Percentiles rank a stretch among this genome's conserved stretches.
phyloP scores from a whole-genome alignment of 2,888 invertebrate species.

The Nasonovia ribisnigri region DNA sequence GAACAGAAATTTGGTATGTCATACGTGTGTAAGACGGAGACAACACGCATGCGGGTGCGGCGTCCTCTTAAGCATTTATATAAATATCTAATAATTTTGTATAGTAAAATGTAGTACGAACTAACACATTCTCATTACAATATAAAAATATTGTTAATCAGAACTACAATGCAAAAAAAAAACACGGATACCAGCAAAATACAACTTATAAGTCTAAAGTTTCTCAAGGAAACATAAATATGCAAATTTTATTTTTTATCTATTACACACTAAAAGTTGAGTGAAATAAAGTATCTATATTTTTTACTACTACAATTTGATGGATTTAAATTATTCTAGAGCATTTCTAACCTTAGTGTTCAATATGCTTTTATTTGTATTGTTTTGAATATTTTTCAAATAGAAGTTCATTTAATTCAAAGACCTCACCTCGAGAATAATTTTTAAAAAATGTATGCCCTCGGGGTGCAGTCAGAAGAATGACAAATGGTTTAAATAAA shows the following conservation, averaged over 20 bases:
- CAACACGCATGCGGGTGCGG: no score
- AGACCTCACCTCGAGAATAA: neutral
- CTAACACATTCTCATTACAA: no score
- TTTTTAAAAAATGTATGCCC: neutral
- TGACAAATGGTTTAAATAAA: neutral
- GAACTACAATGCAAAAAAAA: neutral
- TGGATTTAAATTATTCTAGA: neutral
- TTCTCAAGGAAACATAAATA: neutral
- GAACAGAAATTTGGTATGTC: no score
- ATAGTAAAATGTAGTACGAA: neutral
- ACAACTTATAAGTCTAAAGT: neutral
- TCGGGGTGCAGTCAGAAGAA: neutral
- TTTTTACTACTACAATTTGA: neutral
- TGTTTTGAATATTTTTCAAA: slow-evolving; percentile 41
- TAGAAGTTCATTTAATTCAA: neutral
- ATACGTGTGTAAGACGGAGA: no score
- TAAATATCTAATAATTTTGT: neutral
- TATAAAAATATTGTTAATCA: no score
- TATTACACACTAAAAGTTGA: neutral
- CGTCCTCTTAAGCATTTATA: no score
- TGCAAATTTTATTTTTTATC: neutral
- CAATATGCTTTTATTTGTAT: slow-evolving; percentile 18
- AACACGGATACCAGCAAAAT: neutral
- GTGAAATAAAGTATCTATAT: no score
- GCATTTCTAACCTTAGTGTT: neutral